These are phyloP conservation scores for Heteromurus nitidus DNA, from an alignment of 2,888 invertebrate genomes.

Conservation along the genomic window DNA sequence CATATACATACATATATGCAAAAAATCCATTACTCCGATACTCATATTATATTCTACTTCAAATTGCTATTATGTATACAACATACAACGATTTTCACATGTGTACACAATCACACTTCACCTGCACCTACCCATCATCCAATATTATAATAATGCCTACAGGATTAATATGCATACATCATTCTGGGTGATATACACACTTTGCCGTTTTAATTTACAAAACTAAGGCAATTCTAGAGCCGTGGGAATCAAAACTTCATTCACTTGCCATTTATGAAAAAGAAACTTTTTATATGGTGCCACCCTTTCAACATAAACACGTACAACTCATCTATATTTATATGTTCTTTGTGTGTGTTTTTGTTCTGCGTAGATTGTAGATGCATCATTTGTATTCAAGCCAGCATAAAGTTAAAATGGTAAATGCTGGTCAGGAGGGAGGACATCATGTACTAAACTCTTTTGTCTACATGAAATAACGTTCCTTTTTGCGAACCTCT, in stretches of 20 bases:
- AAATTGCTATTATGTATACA: too few relatives aligned
- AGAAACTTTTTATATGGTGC: neutral
- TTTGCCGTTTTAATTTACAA: slow-evolving; percentile 1
- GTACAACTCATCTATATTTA: too few relatives aligned
- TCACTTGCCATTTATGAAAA: neutral
- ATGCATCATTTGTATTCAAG: neutral
- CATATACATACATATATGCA: too few relatives aligned
- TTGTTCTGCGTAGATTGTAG: too few relatives aligned
- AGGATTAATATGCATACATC: neutral
- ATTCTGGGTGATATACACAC: neutral
- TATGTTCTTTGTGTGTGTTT: too few relatives aligned
- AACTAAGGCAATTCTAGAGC: slow-evolving; percentile 30
- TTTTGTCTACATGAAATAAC: slow-evolving; percentile 2
- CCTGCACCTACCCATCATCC: neutral
- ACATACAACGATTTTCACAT: neutral
- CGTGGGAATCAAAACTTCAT: slow-evolving; percentile 34
- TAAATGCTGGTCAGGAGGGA: neutral
- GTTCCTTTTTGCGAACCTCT: too few relatives aligned
- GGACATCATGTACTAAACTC: neutral
- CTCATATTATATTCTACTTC: neutral
- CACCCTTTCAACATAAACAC: too few relatives aligned
- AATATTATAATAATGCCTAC: too few relatives aligned
- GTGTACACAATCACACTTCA: neutral
- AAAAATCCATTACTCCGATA: neutral
- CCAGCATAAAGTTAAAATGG: slow-evolving; percentile 2